Conservation (phyloP, 2,888 invertebrate species). For the Rhingia rostrata region DNA sequence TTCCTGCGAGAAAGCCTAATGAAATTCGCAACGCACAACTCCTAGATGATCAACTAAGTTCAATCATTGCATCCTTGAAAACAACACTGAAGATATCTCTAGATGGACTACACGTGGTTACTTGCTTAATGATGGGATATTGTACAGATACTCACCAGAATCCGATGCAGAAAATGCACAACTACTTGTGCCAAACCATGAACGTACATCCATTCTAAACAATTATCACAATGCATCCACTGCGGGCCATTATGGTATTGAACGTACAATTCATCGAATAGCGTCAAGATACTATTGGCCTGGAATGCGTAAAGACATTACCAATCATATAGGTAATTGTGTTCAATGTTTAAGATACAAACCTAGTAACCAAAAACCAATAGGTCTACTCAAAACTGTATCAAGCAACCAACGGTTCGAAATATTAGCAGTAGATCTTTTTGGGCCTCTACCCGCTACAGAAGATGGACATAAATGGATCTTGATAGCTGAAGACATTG, state of each 20-base stretch:
- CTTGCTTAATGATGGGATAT: background rate
- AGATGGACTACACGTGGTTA: conserved; percentile 1
- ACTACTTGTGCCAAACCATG: background rate
- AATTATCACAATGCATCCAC: background rate
- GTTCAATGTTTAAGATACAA: conserved; percentile 13
- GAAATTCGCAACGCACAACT: conserved; percentile 67
- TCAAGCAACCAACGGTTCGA: conserved; percentile 71
- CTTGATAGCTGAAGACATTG: conserved; percentile 76
- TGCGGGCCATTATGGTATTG: conserved; percentile 6
- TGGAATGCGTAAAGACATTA: conserved; percentile 2
- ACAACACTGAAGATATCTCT: background rate
- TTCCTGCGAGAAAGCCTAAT: conserved; percentile 59
- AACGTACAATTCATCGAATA: background rate
- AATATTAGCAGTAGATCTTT: conserved; percentile 67
- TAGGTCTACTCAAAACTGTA: conserved; percentile 67
- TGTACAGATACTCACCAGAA: conserved; percentile 8
- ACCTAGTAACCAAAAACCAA: conserved; percentile 68
- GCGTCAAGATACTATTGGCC: conserved; percentile 11
- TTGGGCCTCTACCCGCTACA: conserved; percentile 61
- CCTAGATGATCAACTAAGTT: conserved; percentile 73
- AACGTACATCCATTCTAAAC: background rate
- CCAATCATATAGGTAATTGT: conserved; percentile 13
- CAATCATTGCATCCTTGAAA: conserved; percentile 6
- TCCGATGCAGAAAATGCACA: conserved; percentile 11
- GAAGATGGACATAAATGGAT: conserved; percentile 75